Evolutionary conservation across 2,113 vertebrate species (phyloP), one percentile per base, ranked within the genome.

Genomic region (Cnemophilus loriae): DNA sequence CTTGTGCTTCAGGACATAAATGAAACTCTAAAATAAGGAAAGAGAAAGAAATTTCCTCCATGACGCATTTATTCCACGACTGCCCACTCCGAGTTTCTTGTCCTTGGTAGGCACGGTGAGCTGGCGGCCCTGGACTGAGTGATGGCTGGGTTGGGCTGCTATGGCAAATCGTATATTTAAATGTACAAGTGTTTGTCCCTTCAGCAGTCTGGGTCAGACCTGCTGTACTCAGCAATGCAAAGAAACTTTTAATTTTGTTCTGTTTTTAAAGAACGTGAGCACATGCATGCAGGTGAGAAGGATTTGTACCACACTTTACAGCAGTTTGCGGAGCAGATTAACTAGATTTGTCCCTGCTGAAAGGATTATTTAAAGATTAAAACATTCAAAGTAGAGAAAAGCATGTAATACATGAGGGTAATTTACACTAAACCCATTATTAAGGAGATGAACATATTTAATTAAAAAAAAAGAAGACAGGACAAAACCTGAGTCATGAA

Each of bases 311-410:
- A 85, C 64, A 41, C 90, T 91, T 92, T 64, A 94, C 52, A 82
- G 68, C 70, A 88, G 59, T 94, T 90, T 92, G 71, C 0, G 0
- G 67, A 87, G 69, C n/a, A 96, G 78, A 95, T 92, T 94, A 95
- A 94, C 84, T 85, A 85, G 74, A 91, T 87, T 87, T 71, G 85
- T 89, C 82, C 63, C 76, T 60, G 80, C 46, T 93, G 80, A 95
- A 95, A 90, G 86, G 96, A 92, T 93, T 92, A 91, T 81, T 73
- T n/a, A 57, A 69, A 96, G 84, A 97, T 73, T 81, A 94, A 96
- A 97, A 93, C 46, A 90, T 53, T 74, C 44, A 61, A 65, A 94
- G 61, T n/a, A 87, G 81, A 85, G 67, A 70, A 93, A 94, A 96
- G 52, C 64, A 75, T 56, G 84, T 85, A 76, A 77, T 60, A 81